Conservation (phyloP, 2,888 invertebrate genomes). For the Protophormia terraenovae region DNA sequence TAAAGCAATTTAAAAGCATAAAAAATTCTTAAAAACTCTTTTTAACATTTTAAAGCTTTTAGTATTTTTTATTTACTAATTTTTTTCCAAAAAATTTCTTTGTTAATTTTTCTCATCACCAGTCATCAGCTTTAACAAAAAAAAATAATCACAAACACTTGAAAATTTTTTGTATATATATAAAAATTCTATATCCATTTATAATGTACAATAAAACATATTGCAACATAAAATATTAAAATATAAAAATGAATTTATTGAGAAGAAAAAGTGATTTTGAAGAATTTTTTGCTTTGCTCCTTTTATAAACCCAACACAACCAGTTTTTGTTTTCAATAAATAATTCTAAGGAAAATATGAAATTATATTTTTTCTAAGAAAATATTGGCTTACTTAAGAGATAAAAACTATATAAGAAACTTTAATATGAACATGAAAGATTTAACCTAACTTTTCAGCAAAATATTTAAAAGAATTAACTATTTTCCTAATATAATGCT, state of each 20-base stretch:
- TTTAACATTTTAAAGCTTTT: not conserved
- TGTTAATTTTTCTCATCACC: not conserved
- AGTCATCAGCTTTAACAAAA: conserved; percentile 4
- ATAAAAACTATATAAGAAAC: too few species aligned
- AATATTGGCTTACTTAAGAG: too few species aligned
- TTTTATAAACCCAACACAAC: not conserved
- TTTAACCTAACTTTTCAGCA: too few species aligned
- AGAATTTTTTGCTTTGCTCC: too few species aligned
- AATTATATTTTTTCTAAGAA: too few species aligned
- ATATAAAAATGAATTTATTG: not conserved
- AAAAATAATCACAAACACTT: not conserved
- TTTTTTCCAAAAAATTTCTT: not conserved
- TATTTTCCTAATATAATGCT: too few species aligned
- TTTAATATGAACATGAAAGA: too few species aligned
- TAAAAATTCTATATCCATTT: not conserved
- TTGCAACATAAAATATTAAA: not conserved
- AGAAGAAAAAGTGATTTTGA: not conserved
- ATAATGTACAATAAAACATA: conserved; percentile 15
- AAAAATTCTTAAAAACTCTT: not conserved
- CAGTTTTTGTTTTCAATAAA: conserved; percentile 46
- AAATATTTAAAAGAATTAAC: too few species aligned
- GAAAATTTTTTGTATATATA: conserved; percentile 24
- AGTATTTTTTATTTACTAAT: not conserved
- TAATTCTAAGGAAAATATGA: not conserved
- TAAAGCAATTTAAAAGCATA: too few species aligned